phyloP scores from a whole-genome alignment of 30 jellyfish, hydroid and myxozoan species.

The Aurelia aurita region DNA sequence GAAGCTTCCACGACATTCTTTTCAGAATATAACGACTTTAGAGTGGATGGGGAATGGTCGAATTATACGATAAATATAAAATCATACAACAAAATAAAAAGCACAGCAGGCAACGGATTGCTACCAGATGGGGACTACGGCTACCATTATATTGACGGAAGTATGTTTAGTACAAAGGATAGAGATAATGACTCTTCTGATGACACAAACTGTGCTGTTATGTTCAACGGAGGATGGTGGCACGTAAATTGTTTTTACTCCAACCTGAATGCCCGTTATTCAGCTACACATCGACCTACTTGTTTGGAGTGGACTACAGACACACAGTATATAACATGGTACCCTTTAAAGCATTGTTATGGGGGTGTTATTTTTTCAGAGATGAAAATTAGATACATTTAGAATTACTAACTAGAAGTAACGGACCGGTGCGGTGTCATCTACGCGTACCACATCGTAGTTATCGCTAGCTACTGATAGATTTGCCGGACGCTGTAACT shows the following conservation, averaged over 20 bases:
- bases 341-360: neutral
- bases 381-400: slow-evolving; percentile 1
- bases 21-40: slow-evolving; percentile 15
- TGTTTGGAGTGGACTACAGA: neutral
- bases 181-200: slow-evolving; percentile 17
- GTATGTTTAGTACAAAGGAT: slow-evolving; percentile 23
- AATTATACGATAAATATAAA: neutral
- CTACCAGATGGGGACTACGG: neutral
- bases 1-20: neutral
- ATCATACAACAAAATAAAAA: neutral
- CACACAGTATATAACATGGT: slow-evolving; percentile 25
- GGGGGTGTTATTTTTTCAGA: slow-evolving; percentile 1
- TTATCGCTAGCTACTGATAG: too few relatives aligned
- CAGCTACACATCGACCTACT: neutral
- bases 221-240: slow-evolving; percentile 27
- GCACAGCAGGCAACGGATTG: slow-evolving; percentile 20
- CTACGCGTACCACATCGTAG: too few relatives aligned
- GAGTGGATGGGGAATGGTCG: neutral
- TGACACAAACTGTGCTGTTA: slow-evolving; percentile 11
- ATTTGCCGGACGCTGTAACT: too few relatives aligned
- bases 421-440: too few relatives aligned
- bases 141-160: neutral
- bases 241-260: slow-evolving; percentile 1
- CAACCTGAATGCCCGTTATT: neutral
- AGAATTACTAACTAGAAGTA: too few relatives aligned